Conservation (phyloP, 2,888 invertebrate genomes). For the Oxystoma pomonae region DNA sequence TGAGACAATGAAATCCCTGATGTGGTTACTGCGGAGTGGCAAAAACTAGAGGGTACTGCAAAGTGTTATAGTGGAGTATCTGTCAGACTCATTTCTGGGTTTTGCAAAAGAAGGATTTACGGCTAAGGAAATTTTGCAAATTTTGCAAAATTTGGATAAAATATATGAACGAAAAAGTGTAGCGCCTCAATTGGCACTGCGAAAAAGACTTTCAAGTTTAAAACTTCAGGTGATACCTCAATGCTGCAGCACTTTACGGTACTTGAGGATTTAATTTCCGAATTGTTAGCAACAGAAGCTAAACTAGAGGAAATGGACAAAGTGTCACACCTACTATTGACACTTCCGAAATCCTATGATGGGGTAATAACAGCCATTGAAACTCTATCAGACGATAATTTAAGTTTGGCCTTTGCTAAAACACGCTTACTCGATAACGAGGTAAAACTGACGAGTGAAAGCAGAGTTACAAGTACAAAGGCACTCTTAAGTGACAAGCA, state of each 20-base stretch:
- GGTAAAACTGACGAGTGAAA: conserved; percentile 9
- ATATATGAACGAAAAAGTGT: too few species aligned
- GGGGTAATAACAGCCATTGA: conserved; percentile 39
- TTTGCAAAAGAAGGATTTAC: conserved; percentile 15
- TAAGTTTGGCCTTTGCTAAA: conserved; percentile 40
- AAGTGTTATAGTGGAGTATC: too few species aligned
- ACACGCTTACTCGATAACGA: too few species aligned
- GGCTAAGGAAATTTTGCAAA: conserved; percentile 15
- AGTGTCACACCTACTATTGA: too few species aligned
- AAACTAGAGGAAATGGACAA: conserved; percentile 39
- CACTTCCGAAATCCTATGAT: too few species aligned
- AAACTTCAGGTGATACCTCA: conserved; percentile 7
- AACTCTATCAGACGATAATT: conserved; percentile 33
- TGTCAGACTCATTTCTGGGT: conserved; percentile 17
- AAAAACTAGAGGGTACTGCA: not conserved
- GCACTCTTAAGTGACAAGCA: conserved; percentile 4
- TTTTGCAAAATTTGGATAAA: too few species aligned
- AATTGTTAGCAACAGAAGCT: conserved; percentile 38
- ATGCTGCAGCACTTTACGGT: conserved; percentile 29
- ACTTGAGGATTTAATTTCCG: conserved; percentile 38
- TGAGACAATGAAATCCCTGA: too few species aligned
- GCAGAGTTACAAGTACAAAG: conserved; percentile 5
- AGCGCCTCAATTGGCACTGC: too few species aligned
- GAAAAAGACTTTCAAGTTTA: too few species aligned
- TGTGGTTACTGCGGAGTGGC: not conserved